Percentiles rank a stretch among this genome's conserved stretches.
These are phyloP conservation scores for Ceratitis capitata DNA, from an alignment of 1,140 invertebrate species.

Conservation along the genomic window DNA sequence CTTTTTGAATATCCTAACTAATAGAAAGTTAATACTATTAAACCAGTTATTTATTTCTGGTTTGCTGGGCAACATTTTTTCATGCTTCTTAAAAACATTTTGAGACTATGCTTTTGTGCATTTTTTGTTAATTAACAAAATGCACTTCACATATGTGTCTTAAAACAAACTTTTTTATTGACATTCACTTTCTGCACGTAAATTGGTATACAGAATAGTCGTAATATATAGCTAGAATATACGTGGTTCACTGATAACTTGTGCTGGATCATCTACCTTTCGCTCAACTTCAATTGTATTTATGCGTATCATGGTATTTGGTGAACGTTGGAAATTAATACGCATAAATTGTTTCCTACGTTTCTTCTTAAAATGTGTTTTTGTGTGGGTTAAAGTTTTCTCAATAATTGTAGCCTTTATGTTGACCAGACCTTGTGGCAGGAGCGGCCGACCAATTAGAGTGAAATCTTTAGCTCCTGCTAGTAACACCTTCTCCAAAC, in stretches of 20 bases:
- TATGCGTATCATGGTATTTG: conserved; percentile 79
- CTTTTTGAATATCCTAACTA: too few relatives aligned
- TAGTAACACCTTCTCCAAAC: conserved; percentile 86
- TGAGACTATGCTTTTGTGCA: too few relatives aligned
- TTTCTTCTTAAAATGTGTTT: conserved; percentile 79
- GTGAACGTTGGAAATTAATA: conserved; percentile 77
- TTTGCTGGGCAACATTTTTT: too few relatives aligned
- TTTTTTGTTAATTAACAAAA: too few relatives aligned
- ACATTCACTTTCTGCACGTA: not conserved
- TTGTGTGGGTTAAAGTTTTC: conserved; percentile 87
- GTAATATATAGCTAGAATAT: not conserved
- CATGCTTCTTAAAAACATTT: too few relatives aligned
- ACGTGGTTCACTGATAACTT: not conserved
- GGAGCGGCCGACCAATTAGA: conserved; percentile 81
- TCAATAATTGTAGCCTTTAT: conserved; percentile 89
- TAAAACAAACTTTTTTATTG: conserved; percentile 25
- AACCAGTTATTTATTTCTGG: too few relatives aligned
- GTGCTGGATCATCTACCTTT: conserved; percentile 47
- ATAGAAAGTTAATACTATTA: too few relatives aligned
- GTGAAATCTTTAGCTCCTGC: conserved; percentile 88
- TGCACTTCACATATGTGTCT: not conserved
- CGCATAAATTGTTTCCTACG: conserved; percentile 80
- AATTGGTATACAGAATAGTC: too few relatives aligned
- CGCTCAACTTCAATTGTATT: conserved; percentile 72
- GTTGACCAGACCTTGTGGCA: conserved; percentile 78